These are phyloP conservation scores for Brachynemurus nebulosus DNA, from an alignment of 2,888 invertebrate genomes.

Conservation along the genomic window DNA sequence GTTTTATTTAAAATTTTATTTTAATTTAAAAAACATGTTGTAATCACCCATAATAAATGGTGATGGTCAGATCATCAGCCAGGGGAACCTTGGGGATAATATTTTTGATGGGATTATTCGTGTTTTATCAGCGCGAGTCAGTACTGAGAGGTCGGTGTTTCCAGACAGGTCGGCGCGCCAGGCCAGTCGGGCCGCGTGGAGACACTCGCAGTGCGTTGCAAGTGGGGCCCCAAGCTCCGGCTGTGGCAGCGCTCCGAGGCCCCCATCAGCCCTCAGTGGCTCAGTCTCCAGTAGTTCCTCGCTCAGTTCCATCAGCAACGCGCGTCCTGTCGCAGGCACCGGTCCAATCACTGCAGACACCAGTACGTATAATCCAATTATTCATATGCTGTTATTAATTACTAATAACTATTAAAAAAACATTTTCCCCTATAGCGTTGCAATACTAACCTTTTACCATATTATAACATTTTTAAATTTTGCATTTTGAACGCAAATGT, in stretches of 20 bases:
- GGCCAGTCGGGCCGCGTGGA: slow-evolving; percentile 75
- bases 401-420: not conserved
- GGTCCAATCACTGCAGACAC: slow-evolving; percentile 58
- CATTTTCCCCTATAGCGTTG: not conserved
- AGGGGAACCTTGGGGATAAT: not conserved
- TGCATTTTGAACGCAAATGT: no score
- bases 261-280: slow-evolving; percentile 71
- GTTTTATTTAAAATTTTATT: no score
- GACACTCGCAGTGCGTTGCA: slow-evolving; percentile 72
- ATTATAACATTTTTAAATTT: not conserved
- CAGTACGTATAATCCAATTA: slow-evolving; percentile 44
- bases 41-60: no score
- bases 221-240: slow-evolving; percentile 40
- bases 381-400: no score
- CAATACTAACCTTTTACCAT: not conserved
- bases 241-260: slow-evolving; percentile 31
- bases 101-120: slow-evolving; percentile 1
- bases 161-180: slow-evolving; percentile 82
- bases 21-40: no score
- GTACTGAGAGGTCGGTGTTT: slow-evolving; percentile 43
- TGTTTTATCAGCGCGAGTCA: slow-evolving; percentile 5
- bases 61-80: not conserved
- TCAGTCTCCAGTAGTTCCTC: slow-evolving; percentile 54
- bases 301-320: slow-evolving; percentile 46
- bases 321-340: slow-evolving; percentile 43